Percentiles rank a stretch among this genome's conserved stretches.
phyloP scores from a whole-genome alignment of 1,140 invertebrate genomes.

The Acarapis woodi region DNA sequence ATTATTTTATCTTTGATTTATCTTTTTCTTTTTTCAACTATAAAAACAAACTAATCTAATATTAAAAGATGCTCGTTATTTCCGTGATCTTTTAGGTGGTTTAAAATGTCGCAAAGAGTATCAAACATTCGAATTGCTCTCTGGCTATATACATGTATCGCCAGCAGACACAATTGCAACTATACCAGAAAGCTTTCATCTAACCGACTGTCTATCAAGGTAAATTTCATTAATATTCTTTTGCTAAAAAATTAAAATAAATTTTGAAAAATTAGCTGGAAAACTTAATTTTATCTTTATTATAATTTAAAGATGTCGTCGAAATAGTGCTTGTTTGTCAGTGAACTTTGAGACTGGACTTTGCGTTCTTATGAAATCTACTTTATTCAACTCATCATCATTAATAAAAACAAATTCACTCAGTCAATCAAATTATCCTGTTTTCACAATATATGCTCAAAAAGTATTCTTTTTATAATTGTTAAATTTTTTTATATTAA shows the following conservation, averaged over 20 bases:
- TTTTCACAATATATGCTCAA: constrained; percentile 79
- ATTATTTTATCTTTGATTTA: too few relatives aligned
- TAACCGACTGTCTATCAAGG: constrained; percentile 69
- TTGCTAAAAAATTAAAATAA: too few relatives aligned
- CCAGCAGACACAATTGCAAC: constrained; percentile 55
- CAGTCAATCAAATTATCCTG: constrained; percentile 66
- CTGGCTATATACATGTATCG: constrained; percentile 55
- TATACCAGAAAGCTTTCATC: constrained; percentile 59
- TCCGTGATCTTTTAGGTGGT: too few relatives aligned
- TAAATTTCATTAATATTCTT: too few relatives aligned
- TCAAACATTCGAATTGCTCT: constrained; percentile 51
- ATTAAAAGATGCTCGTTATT: too few relatives aligned
- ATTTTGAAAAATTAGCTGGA: too few relatives aligned
- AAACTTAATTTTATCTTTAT: too few relatives aligned
- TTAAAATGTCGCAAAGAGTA: too few relatives aligned
- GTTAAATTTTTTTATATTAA: too few relatives aligned
- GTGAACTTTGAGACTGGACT: constrained; percentile 85
- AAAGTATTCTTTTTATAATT: constrained; percentile 73
- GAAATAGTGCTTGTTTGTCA: constrained; percentile 54
- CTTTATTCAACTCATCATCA: constrained; percentile 35
- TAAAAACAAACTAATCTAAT: too few relatives aligned
- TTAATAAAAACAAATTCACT: constrained; percentile 50
- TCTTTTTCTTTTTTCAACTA: too few relatives aligned
- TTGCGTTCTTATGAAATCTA: constrained; percentile 61
- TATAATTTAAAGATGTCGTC: too few relatives aligned